These are phyloP conservation scores for Trypoxylus dichotomus DNA, from an alignment of 1,140 invertebrate genomes.

Conservation along the genomic window DNA sequence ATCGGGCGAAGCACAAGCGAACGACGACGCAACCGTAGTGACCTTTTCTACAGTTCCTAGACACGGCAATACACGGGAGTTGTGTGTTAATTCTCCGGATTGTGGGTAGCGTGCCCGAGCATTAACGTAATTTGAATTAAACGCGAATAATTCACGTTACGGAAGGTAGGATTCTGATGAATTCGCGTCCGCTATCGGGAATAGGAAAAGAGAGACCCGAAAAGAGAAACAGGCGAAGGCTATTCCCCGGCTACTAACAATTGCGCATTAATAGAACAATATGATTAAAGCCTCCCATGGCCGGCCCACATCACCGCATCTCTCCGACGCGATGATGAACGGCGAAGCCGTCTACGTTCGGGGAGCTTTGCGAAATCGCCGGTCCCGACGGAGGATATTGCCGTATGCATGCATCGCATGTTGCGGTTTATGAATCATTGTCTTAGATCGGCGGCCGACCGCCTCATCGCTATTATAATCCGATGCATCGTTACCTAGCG, in stretches of 20 bases:
- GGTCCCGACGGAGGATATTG: no score
- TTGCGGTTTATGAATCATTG: slow-evolving; percentile 30
- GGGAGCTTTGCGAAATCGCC: no score
- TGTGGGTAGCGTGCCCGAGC: not conserved
- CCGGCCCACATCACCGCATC: slow-evolving; percentile 14
- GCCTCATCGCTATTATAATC: slow-evolving; percentile 28
- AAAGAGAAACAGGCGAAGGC: not conserved
- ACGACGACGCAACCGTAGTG: not conserved
- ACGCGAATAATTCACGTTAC: not conserved
- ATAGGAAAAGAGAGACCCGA: not conserved
- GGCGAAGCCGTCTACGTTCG: not conserved
- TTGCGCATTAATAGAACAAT: slow-evolving; percentile 27
- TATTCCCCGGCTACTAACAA: slow-evolving; percentile 13
- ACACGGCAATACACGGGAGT: not conserved
- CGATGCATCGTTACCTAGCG: slow-evolving; percentile 33
- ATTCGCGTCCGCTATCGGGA: not conserved
- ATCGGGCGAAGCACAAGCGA: not conserved
- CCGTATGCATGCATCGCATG: not conserved
- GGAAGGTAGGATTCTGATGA: not conserved
- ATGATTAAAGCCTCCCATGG: slow-evolving; percentile 30
- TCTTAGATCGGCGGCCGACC: not conserved
- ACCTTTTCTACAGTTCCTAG: not conserved
- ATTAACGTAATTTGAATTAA: not conserved
- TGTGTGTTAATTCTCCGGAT: not conserved
- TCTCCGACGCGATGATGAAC: slow-evolving; percentile 27